phyloP scores from a whole-genome alignment of 2,113 vertebrate species.

The Felis catus region F.catus_Fca126_mat1.0 CM031424.1:21893001-21893500 shows the following conservation, averaged over 20 bases:
- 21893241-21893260: constrained; percentile 50
- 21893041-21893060: neutral
- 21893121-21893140: neutral
- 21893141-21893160: neutral
- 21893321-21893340: constrained; percentile 70
- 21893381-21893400: constrained; percentile 66
- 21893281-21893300: constrained; percentile 51
- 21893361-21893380: constrained; percentile 67
- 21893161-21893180: neutral
- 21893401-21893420: constrained; percentile 65
- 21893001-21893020: neutral
- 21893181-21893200: neutral
- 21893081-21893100: constrained; percentile 19
- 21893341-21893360: constrained; percentile 66
- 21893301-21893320: constrained; percentile 71
- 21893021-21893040: neutral
- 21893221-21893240: neutral
- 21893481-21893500: constrained; percentile 54
- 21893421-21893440: constrained; percentile 63
- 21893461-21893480: neutral
- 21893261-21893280: neutral
- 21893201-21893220: neutral
- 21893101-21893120: neutral
- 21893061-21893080: neutral
- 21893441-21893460: constrained; percentile 19